Conservation (phyloP, 2,797 vertebrate species). For the Dendrocincla tyrannina region DNA sequence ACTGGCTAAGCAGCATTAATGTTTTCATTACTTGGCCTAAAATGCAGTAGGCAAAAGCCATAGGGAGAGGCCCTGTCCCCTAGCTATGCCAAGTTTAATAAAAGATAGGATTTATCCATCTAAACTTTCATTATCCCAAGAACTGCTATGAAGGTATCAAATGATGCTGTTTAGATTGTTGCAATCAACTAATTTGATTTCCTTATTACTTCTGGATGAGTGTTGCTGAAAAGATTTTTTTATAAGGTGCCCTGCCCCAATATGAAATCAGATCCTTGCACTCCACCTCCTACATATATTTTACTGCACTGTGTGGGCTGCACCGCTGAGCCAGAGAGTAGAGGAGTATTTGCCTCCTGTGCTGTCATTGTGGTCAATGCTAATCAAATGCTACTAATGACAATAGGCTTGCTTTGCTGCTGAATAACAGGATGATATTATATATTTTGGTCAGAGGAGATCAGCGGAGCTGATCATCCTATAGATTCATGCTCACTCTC, state of each 20-base stretch:
- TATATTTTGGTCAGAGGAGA: neutral
- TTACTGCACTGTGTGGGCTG: neutral
- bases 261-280: neutral
- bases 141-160: neutral
- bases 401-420: neutral
- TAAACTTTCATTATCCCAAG: neutral
- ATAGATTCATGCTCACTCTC: neutral
- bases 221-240: neutral
- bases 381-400: neutral
- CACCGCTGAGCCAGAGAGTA: neutral
- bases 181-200: constrained; percentile 20
- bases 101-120: neutral
- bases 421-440: neutral
- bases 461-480: accelerated
- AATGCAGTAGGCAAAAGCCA: neutral
- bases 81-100: neutral
- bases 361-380: neutral
- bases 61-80: neutral
- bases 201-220: neutral
- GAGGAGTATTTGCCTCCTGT: neutral
- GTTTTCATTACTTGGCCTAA: constrained; percentile 6
- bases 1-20: neutral
- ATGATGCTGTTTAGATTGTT: neutral
- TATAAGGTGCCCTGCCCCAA: neutral
- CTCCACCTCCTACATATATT: accelerated